Base-by-base conservation (phyloP, 2,888 invertebrate genomes). In the Arge pagana region DNA sequence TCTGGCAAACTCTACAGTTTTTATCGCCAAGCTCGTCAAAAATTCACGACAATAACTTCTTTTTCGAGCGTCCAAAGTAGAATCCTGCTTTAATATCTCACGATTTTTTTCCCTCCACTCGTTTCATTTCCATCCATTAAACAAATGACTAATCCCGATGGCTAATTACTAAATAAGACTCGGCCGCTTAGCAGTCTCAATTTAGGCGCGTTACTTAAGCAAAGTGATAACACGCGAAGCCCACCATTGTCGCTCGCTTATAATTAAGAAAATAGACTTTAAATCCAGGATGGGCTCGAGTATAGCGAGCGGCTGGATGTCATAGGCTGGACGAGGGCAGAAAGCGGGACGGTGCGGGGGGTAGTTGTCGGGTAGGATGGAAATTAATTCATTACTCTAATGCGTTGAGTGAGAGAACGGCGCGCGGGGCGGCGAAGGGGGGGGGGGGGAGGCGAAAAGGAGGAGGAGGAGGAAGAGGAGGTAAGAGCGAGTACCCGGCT, bases 331-430 rank as follows among this genome's bases (percentile, higher is more conserved):
- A 41, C 33, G 48, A 36, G 36, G 5, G 11, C 21, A 45, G 43
- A 35, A 41, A 28, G 36, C 23, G 41, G 54, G 56, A 51, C 42
- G 51, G 54, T 33, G 51, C 39, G 48, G 43, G 48, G 50, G 42
- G 45, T 23, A n/a, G n/a, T n/a, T n/a, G n/a, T n/a, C n/a, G 60
- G 56, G 63, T 63, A 60, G 66, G 71, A 71, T 75, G 74, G 66
- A 74, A 75, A 75, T 75, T 74, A 75, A 75, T 75, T 75, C 74
- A 76, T 76, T 76, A 75, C 72, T 68, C 71, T 75, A 76, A 76
- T 75, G 75, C 73, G 68, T 66, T 64, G 66, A 70, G 70, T 65
- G 64, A 65, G 66, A 68, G 66, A 71, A 70, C 66, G 66, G 64
- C 49, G n/a, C n/a, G n/a, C n/a, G n/a, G n/a, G n/a, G n/a, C n/a